Evolutionary conservation across 2,888 invertebrate genomes (phyloP).

Genomic region (Latrodectus elegans): DNA sequence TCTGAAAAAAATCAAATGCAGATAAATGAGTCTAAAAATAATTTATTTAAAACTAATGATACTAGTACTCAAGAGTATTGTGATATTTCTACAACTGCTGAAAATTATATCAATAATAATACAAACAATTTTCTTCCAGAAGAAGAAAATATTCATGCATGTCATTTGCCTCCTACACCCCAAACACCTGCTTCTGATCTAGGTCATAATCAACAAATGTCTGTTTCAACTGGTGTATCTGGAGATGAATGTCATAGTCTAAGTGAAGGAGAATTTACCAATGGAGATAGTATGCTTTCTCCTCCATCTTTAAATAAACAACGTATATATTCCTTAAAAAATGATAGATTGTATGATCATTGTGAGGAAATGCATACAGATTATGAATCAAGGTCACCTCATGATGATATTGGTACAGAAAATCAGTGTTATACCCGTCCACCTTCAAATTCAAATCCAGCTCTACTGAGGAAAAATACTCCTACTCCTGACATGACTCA

Average conservation of each 20-base stretch:
- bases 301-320: slow-evolving; percentile 25
- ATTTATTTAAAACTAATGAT: background rate
- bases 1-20: slow-evolving; percentile 22
- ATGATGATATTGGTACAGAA: slow-evolving; percentile 29
- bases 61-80: slow-evolving; percentile 1
- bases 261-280: slow-evolving; percentile 45
- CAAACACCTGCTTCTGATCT: slow-evolving; percentile 67
- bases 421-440: slow-evolving; percentile 47
- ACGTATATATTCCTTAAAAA: slow-evolving; percentile 19
- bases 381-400: slow-evolving; percentile 36
- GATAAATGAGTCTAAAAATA: background rate
- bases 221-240: slow-evolving; percentile 13
- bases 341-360: slow-evolving; percentile 14
- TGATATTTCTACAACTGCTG: background rate
- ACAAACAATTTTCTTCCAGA: slow-evolving; percentile 15
- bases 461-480: slow-evolving; percentile 43
- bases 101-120: slow-evolving; percentile 12
- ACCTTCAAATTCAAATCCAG: slow-evolving; percentile 43
- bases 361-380: slow-evolving; percentile 45
- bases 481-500: slow-evolving; percentile 78
- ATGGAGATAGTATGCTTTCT: slow-evolving; percentile 41
- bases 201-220: slow-evolving; percentile 38
- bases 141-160: slow-evolving; percentile 27
- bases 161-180: slow-evolving; percentile 64
- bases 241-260: slow-evolving; percentile 49